phyloP scores from a whole-genome alignment of 1,140 invertebrate species.

The Aculops lycopersici region DNA sequence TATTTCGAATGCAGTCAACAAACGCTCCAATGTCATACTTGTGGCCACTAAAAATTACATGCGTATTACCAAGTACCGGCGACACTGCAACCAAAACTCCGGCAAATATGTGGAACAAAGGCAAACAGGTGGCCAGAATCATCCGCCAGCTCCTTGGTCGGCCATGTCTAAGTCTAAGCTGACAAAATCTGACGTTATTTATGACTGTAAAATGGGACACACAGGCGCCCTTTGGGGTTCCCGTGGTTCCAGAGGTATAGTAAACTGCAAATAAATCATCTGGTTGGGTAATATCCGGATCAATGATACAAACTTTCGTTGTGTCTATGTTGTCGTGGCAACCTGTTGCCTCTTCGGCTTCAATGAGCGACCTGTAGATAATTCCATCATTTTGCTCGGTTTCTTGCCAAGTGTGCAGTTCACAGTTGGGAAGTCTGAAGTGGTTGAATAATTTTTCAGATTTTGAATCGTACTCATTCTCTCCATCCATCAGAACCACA shows the following conservation, averaged over 20 bases:
- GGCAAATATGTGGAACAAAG: conserved; percentile 72
- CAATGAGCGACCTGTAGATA: neutral
- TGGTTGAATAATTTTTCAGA: neutral
- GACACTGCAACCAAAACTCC: conserved; percentile 26
- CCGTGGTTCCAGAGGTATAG: conserved; percentile 33
- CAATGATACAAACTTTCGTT: too few species aligned
- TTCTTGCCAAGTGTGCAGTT: neutral
- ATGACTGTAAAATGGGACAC: conserved; percentile 46
- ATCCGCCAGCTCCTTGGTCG: conserved; percentile 15
- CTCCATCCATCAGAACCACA: conserved; percentile 4
- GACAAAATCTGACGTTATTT: conserved; percentile 42
- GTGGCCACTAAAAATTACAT: neutral
- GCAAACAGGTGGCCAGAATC: conserved; percentile 37
- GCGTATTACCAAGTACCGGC: neutral
- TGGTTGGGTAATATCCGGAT: neutral
- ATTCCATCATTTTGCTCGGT: neutral
- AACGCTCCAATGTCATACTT: neutral
- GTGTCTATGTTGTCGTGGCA: too few species aligned
- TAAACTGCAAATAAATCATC: neutral
- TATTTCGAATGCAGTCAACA: neutral
- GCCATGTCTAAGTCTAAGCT: conserved; percentile 25
- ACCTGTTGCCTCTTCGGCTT: too few species aligned
- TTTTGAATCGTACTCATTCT: neutral
- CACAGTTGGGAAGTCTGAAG: neutral
- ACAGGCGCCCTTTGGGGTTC: conserved; percentile 51